Evolutionary conservation across 2,888 invertebrate genomes (phyloP).

Genomic region (Gasteruption jaculator): DNA sequence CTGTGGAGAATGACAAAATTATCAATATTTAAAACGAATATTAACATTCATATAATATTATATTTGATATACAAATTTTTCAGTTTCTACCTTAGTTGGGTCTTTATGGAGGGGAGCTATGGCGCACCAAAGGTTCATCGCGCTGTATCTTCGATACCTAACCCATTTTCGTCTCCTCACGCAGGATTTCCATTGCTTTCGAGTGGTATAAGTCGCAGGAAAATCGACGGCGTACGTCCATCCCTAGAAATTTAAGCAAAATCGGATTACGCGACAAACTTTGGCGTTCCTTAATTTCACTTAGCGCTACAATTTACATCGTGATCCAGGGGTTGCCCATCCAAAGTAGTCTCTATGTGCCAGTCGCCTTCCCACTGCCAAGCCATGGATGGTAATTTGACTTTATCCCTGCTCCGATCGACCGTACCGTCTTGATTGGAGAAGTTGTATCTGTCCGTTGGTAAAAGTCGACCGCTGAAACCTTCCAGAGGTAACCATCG

Average conservation of each 20-base stretch:
- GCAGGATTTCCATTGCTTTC: conserved; percentile 86
- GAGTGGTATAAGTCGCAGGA: conserved; percentile 73
- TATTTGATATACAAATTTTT: too few species aligned
- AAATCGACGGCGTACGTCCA: conserved; percentile 94
- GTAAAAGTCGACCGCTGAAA: conserved; percentile 76
- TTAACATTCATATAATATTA: background rate
- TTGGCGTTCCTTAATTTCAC: background rate
- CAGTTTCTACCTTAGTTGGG: conserved; percentile 66
- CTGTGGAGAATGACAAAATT: conserved; percentile 45
- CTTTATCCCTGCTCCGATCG: conserved; percentile 74
- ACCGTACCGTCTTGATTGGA: conserved; percentile 79
- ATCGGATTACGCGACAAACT: conserved; percentile 1
- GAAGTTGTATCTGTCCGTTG: conserved; percentile 83
- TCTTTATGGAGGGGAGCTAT: conserved; percentile 86
- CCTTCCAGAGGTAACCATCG: conserved; percentile 90
- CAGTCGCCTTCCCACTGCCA: conserved; percentile 98
- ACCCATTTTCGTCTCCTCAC: conserved; percentile 88
- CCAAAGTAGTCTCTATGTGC: conserved; percentile 78
- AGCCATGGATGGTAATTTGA: conserved; percentile 85
- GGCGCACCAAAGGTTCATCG: conserved; percentile 89
- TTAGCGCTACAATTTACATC: conserved; percentile 59
- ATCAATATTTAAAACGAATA: conserved; percentile 5
- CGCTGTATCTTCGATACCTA: conserved; percentile 79
- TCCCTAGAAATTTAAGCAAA: conserved; percentile 51
- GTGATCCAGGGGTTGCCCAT: conserved; percentile 82